Evolutionary conservation across 2,888 invertebrate species (phyloP), one percentile per base, ranked within the genome.

Genomic region (Lasioglossum malachurum): DNA sequence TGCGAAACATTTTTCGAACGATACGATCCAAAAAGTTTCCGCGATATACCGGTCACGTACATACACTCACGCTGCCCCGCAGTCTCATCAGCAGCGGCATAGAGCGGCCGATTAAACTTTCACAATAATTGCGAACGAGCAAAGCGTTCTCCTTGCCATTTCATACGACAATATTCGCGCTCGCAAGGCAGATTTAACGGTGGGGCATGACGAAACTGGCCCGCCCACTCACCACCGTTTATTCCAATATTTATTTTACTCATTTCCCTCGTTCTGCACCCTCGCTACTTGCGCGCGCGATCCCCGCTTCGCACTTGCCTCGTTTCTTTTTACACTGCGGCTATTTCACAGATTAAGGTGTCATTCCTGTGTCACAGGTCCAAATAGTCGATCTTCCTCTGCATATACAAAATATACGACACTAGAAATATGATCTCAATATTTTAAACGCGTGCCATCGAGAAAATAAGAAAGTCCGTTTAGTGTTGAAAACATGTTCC

Each of bases 221-320:
- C 78, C 85, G 80, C 69, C 85, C 82, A 76, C 57, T 80, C 80
- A 78, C 83, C 83, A 80, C 80, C 88, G 81, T 86, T 91, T 89
- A 83, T 85, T 89, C 82, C 83, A 86, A 91, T 91, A 91, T 88
- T 91, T 91, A 86, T 89, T 80, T 86, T 85, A 77, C 75, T 57
- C 80, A 35, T 77, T 86, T 53, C 77, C 80, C 81, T 77, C 74
- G 64, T 67, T 75, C 85, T 69, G 35, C 67, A 38, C 69, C 76
- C 19, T 80, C 7, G 31, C 12, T 19, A 41, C 60, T 5, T 16
- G 2, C 74, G 12, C 49, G 8, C 2, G 12, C n/a, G 16, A 35
- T 46, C 49, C 41, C n/a, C 41, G 14, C 57, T 41, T 27, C 71
- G 27, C 76, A 23, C n/a, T 46, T 35, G 57, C 12, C n/a, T 2